Evolutionary conservation across 2,797 vertebrate genomes (phyloP), one percentile per base, ranked within the genome.

Genomic region (Euphonia xanthogaster): DNA sequence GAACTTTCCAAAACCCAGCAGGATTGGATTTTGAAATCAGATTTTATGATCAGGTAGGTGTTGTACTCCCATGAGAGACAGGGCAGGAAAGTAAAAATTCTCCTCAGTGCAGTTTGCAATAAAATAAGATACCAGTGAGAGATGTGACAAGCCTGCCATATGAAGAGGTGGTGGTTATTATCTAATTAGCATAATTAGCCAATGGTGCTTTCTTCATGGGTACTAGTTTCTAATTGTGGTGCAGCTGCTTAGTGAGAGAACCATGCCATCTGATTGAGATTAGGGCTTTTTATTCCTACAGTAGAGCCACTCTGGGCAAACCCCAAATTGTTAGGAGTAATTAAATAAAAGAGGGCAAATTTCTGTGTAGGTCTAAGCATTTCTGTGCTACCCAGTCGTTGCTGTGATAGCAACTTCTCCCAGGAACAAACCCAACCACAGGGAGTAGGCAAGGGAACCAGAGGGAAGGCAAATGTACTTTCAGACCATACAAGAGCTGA

Each of bases 121-220:
- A 94, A 79, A 92, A 80, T 40, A 74, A 84, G 61, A 73, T 83
- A 81, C 40, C 33, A 65, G 65, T 75, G 86, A 88, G 83, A 88
- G 67, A 83, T 3, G 6, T 71, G 88, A 82, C 58, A 58, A 94
- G 40, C 61, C 65, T 86, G 33, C 28, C 42, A 33, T 78, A 90
- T 81, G 92, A 67, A 78, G 82, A 88, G 48, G 39, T 85, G 67
- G 66, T 88, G 79, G 84, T 76, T 88, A 91, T 83, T 90, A 88
- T 66, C 65, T 93, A 77, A 96, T 96, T 94, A 96, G 47, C 84
- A 87, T 96, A 96, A 97, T 95, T 95, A 96, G 62, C 71, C 91
- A 87, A 39, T 0, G 4, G 58, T 87, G 54, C 20, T 94, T 96
- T 86, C 81, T 96, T 97, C 88, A 86, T 93, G 93, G 81, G 51